phyloP scores from a whole-genome alignment of 35 echinoderm and acorn worm species.

The Ophioderma brevispina region DNA sequence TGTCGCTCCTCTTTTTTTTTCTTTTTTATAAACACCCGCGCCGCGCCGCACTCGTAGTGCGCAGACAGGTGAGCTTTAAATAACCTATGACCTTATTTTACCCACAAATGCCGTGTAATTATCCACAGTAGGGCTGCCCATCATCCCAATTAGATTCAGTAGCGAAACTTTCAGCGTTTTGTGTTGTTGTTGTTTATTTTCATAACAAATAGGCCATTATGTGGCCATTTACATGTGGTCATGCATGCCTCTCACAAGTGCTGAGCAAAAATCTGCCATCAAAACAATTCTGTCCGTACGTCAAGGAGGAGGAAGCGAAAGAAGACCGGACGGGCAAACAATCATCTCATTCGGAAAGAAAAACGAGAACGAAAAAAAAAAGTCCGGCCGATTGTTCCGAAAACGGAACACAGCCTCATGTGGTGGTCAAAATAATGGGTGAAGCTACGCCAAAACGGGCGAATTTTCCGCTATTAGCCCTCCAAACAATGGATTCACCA shows the following conservation, averaged over 20 bases:
- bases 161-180: slow-evolving; percentile 19
- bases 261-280: slow-evolving; percentile 74
- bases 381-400: slow-evolving; percentile 76
- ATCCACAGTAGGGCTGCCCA: slow-evolving; percentile 56
- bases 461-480: slow-evolving; percentile 95
- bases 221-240: slow-evolving; percentile 27
- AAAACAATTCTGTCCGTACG: slow-evolving; percentile 77
- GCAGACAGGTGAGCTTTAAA: slow-evolving; percentile 24
- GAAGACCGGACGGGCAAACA: slow-evolving; percentile 87
- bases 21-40: too few species aligned
- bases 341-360: slow-evolving; percentile 83
- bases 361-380: slow-evolving; percentile 70
- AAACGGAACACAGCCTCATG: slow-evolving; percentile 34
- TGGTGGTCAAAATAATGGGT: slow-evolving; percentile 66
- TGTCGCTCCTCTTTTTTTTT: too few species aligned
- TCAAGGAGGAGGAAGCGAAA: slow-evolving; percentile 92
- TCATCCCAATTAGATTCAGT: slow-evolving; percentile 44
- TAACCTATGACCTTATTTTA: slow-evolving; percentile 46
- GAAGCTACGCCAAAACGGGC: slow-evolving; percentile 94
- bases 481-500: slow-evolving; percentile 97
- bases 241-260: slow-evolving; percentile 97
- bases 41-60: too few species aligned
- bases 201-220: slow-evolving; percentile 16
- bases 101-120: slow-evolving; percentile 33
- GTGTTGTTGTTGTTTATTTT: slow-evolving; percentile 3